Evolutionary conservation across 2,888 invertebrate genomes (phyloP).

Genomic region (Halictus quadricinctus): DNA sequence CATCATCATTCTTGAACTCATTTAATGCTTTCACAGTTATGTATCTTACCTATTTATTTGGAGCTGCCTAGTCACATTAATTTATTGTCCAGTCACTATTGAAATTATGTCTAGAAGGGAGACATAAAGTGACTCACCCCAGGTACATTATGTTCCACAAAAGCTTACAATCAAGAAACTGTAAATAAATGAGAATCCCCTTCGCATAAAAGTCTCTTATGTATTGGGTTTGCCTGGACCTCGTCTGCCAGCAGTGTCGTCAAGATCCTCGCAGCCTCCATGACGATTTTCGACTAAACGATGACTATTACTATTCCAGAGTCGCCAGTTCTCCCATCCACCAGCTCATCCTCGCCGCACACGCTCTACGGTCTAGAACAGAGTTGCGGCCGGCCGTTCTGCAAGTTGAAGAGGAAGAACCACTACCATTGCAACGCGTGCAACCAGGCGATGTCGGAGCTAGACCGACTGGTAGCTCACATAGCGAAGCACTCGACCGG

Average conservation of each 20-base stretch:
- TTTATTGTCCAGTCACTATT: not conserved
- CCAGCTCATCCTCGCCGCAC: conserved; percentile 80
- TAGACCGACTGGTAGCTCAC: conserved; percentile 87
- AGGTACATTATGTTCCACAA: not conserved
- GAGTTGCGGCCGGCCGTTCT: conserved; percentile 90
- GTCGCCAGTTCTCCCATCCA: conserved; percentile 70
- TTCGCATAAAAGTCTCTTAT: not conserved
- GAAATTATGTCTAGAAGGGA: not conserved
- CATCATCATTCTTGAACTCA: too few species aligned
- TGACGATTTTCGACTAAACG: not conserved
- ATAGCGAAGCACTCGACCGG: conserved; percentile 88
- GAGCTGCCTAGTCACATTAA: not conserved
- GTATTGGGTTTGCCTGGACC: not conserved
- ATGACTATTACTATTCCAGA: conserved; percentile 77
- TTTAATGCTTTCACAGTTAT: too few species aligned
- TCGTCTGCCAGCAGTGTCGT: conserved; percentile 23
- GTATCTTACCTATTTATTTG: too few species aligned
- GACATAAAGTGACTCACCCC: not conserved
- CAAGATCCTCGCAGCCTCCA: not conserved
- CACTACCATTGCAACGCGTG: conserved; percentile 92
- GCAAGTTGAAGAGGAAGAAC: conserved; percentile 90
- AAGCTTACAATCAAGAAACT: not conserved
- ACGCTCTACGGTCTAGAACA: conserved; percentile 86
- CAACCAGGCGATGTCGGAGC: conserved; percentile 91
- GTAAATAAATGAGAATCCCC: not conserved